Evolutionary conservation across 2,888 invertebrate species (phyloP), one percentile per base, ranked within the genome.

Genomic region (Athripsodes cinereus): DNA sequence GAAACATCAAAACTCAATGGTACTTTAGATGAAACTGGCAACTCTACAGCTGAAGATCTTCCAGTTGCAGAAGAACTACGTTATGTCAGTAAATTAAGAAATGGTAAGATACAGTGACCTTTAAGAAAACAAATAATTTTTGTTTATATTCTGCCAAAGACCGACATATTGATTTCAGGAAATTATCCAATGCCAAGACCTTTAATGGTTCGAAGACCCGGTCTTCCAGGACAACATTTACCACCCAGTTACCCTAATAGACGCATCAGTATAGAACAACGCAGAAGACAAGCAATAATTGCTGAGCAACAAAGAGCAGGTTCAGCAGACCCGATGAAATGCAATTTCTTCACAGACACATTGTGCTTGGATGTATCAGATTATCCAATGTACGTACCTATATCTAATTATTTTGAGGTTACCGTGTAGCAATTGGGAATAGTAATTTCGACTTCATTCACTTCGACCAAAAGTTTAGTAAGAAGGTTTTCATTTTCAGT

Each of bases 361-460:
- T 75, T 91, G 66, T 91, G 90, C 68, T 74, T 90, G 53, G 84
- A 85, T 62, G 81, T 84, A 20, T 80, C 81, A 10, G 87, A 90
- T 69, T 91, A 91, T 73, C 91, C 91, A 22, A 82, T 84, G 90
- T 90, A 74, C 82, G 86, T 79, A 26, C 22, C n/a, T n/a, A n/a
- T n/a, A n/a, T n/a, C n/a, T n/a, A n/a, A n/a, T n/a, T n/a, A n/a
- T n/a, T n/a, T n/a, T n/a, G n/a, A n/a, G n/a, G n/a, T n/a, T n/a
- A n/a, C n/a, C n/a, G n/a, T n/a, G n/a, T n/a, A n/a, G n/a, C n/a
- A n/a, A n/a, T n/a, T n/a, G n/a, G n/a, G n/a, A n/a, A n/a, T n/a
- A n/a, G n/a, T n/a, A n/a, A n/a, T n/a, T n/a, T n/a, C n/a, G n/a
- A n/a, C n/a, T n/a, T n/a, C n/a, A n/a, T n/a, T n/a, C n/a, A n/a